phyloP scores from a whole-genome alignment of 2,797 vertebrate genomes.

The Protonibea diacanthus region DNA sequence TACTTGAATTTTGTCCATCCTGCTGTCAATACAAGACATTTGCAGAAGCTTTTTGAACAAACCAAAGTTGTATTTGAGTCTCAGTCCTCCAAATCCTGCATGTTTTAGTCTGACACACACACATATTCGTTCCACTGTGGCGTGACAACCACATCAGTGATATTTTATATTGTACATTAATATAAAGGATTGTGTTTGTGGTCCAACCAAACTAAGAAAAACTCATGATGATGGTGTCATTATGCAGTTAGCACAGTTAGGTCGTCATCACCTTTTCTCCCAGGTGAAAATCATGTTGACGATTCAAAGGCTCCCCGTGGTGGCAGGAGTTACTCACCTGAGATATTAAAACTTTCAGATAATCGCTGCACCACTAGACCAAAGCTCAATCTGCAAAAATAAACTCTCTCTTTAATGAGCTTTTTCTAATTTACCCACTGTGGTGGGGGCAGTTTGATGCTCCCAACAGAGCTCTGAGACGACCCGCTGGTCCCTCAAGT shows the following conservation, averaged over 20 bases:
- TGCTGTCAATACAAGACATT: not conserved
- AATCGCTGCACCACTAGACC: not conserved
- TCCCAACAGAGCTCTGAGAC: not conserved
- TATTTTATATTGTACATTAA: not conserved
- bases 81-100: not conserved
- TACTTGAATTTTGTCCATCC: not conserved
- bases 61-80: not conserved
- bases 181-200: not conserved
- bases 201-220: not conserved
- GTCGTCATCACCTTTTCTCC: not conserved
- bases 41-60: not conserved
- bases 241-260: not conserved
- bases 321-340: constrained; percentile 20
- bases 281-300: not conserved
- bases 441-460: not conserved
- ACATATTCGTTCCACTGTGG: not conserved
- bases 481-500: not conserved
- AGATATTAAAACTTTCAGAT: constrained; percentile 24
- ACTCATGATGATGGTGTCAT: not conserved
- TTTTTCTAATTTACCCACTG: not conserved
- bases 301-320: constrained; percentile 4
- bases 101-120: not conserved
- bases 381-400: not conserved
- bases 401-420: constrained; percentile 13
- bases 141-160: not conserved